Conservation (phyloP, 2,113 vertebrate genomes). For the Prionailurus viverrinus region DNA sequence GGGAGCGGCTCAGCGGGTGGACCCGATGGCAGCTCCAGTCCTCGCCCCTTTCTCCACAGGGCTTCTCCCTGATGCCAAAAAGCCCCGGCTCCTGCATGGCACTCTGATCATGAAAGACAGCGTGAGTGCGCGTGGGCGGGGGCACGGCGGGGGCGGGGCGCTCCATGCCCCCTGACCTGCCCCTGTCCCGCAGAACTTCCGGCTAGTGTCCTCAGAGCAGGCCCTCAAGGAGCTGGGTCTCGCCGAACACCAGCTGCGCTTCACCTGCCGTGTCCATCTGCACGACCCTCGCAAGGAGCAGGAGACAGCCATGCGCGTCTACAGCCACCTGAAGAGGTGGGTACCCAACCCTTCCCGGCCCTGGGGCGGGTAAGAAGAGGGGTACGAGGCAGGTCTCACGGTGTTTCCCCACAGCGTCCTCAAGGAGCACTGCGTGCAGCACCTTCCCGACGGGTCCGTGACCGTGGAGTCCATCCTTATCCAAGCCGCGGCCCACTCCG, state of each 20-base stretch:
- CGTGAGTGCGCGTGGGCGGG: slow-evolving; percentile 85
- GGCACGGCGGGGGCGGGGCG: accelerated
- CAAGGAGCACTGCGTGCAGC: slow-evolving; percentile 96
- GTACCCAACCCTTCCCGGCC: accelerated
- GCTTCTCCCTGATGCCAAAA: slow-evolving; percentile 93
- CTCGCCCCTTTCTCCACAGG: slow-evolving; percentile 82
- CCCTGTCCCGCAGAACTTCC: slow-evolving; percentile 89
- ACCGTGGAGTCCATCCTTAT: slow-evolving; percentile 98
- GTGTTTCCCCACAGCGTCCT: slow-evolving; percentile 86
- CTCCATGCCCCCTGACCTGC: accelerated
- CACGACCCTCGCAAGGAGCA: slow-evolving; percentile 95
- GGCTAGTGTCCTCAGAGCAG: slow-evolving; percentile 95
- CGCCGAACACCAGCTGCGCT: slow-evolving; percentile 96
- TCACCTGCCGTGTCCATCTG: slow-evolving; percentile 96
- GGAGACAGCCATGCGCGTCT: slow-evolving; percentile 92
- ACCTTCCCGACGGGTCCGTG: slow-evolving; percentile 96
- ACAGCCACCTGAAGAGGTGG: slow-evolving; percentile 95
- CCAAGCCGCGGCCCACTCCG: slow-evolving; percentile 94
- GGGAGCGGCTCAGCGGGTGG: accelerated
- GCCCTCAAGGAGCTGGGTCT: slow-evolving; percentile 97
- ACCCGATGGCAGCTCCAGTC: accelerated
- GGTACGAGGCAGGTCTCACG: background rate
- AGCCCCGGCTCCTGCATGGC: slow-evolving; percentile 94
- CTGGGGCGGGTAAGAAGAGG: background rate
- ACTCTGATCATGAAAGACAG: slow-evolving; percentile 98